Evolutionary conservation across 2,797 vertebrate species (phyloP), one percentile per base, ranked within the genome.

Genomic region (Pogonophryne albipinna): DNA sequence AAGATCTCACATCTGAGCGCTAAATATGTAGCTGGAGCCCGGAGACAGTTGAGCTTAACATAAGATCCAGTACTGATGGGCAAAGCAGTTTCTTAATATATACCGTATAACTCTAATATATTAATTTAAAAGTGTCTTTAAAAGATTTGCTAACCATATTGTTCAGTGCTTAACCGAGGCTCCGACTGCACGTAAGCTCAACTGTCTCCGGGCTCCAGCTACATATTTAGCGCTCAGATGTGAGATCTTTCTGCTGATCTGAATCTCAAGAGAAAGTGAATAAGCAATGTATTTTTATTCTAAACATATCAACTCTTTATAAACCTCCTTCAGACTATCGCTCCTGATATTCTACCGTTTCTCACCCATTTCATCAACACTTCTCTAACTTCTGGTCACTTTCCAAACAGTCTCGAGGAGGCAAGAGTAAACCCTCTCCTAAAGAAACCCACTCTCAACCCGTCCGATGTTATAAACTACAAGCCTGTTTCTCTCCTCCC

Each of bases 1-100:
- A 31, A 6, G 6, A 3, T 55, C 23, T 27, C 52, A 55, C 15
- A 55, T 27, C 50, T 7, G 19, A 23, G 10, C 4, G 17, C 51
- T 53, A 23, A 23, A 53, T 53, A n/a, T n/a, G n/a, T n/a, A 53
- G 51, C 51, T 53, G 51, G 51, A 53, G 51, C 20, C 51, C 23
- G 51, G 51, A 53, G 51, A 20, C 51, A 23, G 2, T 23, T 27
- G 23, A 53, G 20, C 20, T 23, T 27, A 8, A 13, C 52, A 53
- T 27, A 53, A 27, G 15, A 27, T 17, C 27, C 31, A 27, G 34
- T 38, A 38, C 34, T 38, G 34, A 38, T 38, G 34, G 50, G 50
- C 12, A 13, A 7, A 52, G 50, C 50, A 17, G 46, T 17, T 47
- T 0, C 14, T 53, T 15, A 12, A 27, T 12, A 38, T 8, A 23